Conservation (phyloP, 2,888 invertebrate species). For the Pasiphila rectangulata region DNA sequence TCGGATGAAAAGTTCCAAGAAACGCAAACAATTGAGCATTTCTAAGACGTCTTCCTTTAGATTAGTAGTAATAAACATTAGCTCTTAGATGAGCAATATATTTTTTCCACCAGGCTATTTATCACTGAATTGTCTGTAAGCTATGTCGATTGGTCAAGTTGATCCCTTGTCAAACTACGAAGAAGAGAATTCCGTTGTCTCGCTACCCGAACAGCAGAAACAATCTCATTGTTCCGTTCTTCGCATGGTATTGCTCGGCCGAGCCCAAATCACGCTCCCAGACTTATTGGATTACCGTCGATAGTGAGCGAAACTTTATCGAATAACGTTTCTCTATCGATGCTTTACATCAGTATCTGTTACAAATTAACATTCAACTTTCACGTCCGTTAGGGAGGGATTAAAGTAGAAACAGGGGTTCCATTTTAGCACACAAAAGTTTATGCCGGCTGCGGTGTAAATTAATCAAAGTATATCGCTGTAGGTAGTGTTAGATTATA, state of each 20-base stretch:
- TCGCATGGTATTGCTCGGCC: conserved; percentile 41
- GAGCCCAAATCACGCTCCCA: conserved; percentile 49
- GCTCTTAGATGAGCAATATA: neutral
- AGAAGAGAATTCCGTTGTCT: conserved; percentile 17
- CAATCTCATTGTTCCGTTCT: conserved; percentile 28
- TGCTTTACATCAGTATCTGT: conserved; percentile 49
- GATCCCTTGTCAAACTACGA: conserved; percentile 9
- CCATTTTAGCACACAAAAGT: conserved; percentile 68
- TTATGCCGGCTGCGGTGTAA: conserved; percentile 68
- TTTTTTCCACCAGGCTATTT: neutral
- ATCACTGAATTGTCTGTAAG: conserved; percentile 5
- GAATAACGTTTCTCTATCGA: conserved; percentile 45
- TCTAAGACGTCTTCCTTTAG: neutral
- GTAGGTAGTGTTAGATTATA: conserved; percentile 65
- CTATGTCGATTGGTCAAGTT: conserved; percentile 12
- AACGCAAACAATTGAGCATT: neutral
- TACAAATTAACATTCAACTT: conserved; percentile 66
- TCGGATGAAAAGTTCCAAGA: conserved; percentile 19
- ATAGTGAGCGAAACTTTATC: conserved; percentile 44
- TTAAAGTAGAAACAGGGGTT: conserved; percentile 65
- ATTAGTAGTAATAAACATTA: neutral
- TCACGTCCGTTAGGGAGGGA: conserved; percentile 56
- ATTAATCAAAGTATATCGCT: conserved; percentile 73
- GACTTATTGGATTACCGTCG: conserved; percentile 53
- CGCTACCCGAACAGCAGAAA: conserved; percentile 21